A percentile compares a stretch with the other conserved stretches of the same genome.
Conservation (phyloP, 2,888 invertebrate genomes). For the Ptychoptera contaminata region DNA sequence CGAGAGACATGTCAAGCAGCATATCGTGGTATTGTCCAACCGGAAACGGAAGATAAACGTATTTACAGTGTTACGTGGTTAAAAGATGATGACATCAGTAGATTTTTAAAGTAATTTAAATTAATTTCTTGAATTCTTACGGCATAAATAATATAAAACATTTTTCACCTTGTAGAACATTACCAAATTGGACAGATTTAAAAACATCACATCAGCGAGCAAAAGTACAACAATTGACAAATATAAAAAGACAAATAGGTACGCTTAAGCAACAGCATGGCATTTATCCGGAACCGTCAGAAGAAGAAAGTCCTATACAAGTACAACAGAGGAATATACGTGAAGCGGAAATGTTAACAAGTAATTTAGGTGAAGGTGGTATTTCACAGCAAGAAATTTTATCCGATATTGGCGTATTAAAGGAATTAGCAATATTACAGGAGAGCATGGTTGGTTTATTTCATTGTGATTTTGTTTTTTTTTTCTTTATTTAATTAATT, state of each 20-base stretch:
- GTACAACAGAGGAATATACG: constrained; percentile 62
- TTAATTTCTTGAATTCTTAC: constrained; percentile 2
- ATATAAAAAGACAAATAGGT: not conserved
- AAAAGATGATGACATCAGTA: constrained; percentile 86
- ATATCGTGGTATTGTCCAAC: constrained; percentile 60
- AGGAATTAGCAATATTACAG: constrained; percentile 74
- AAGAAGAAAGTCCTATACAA: constrained; percentile 66
- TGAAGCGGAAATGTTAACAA: constrained; percentile 86
- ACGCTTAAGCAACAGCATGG: constrained; percentile 6
- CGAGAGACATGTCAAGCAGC: constrained; percentile 56
- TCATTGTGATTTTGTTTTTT: not conserved
- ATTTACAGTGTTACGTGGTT: constrained; percentile 80
- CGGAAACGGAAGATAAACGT: constrained; percentile 58
- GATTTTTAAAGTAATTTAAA: constrained; percentile 62
- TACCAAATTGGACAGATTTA: constrained; percentile 64
- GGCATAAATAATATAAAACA: not conserved
- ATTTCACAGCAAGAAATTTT: constrained; percentile 75
- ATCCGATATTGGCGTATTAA: constrained; percentile 64
- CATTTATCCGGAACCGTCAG: constrained; percentile 34
- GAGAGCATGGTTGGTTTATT: constrained; percentile 63
- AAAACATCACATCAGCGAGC: constrained; percentile 31
- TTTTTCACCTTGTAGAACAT: constrained; percentile 34
- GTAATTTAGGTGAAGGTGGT: constrained; percentile 77
- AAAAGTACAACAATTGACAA: constrained; percentile 3
- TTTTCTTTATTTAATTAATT: constrained; percentile 15